A percentile compares a stretch with the other conserved stretches of the same genome.
Evolutionary conservation across 2,113 vertebrate genomes (phyloP).

Genomic region (Tetrax tetrax): DNA sequence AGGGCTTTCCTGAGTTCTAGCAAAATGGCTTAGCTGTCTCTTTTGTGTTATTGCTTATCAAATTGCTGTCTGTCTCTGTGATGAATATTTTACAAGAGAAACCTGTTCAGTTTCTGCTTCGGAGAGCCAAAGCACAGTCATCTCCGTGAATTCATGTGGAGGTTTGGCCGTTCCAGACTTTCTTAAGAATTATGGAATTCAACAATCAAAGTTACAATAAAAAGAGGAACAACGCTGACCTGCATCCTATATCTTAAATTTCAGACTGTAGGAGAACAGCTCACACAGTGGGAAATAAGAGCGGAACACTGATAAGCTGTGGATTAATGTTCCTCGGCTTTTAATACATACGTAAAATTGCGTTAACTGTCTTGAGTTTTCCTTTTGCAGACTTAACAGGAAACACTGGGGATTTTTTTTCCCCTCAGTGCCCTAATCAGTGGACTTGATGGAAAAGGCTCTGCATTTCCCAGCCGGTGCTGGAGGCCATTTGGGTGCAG

Average conservation of each 20-base stretch:
- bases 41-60: neutral
- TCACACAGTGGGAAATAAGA: neutral
- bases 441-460: neutral
- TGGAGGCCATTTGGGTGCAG: neutral
- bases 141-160: neutral
- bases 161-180: neutral
- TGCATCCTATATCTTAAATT: neutral
- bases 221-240: neutral
- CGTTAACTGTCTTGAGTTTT: neutral
- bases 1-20: neutral
- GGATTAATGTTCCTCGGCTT: neutral
- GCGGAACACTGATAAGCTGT: accelerated
- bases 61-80: neutral
- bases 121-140: neutral
- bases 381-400: neutral
- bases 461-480: neutral
- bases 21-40: neutral
- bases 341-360: accelerated
- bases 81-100: neutral
- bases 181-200: neutral
- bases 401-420: neutral
- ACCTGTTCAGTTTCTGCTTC: neutral
- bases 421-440: neutral
- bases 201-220: accelerated
- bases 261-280: neutral